Evolutionary conservation across 2,888 invertebrate genomes (phyloP).

Genomic region (Digitonthophagus gazella): DNA sequence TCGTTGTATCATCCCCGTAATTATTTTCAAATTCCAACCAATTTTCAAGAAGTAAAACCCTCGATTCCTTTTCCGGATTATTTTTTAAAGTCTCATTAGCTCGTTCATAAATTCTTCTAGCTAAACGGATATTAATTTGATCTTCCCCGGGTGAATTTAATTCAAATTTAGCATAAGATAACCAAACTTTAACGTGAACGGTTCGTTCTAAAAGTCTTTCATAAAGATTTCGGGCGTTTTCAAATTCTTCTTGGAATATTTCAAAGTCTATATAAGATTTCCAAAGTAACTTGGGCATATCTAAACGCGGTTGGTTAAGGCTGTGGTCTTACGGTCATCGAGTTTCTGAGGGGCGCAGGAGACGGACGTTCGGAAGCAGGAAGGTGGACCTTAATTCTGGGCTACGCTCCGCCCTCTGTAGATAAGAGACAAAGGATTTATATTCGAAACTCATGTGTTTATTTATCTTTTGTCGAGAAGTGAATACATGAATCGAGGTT

Average conservation of each 20-base stretch:
- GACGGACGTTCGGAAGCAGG: too few relatives aligned
- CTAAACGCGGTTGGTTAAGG: constrained; percentile 86
- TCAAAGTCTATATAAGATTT: constrained; percentile 99
- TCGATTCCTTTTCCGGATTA: constrained; percentile 82
- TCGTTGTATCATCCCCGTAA: constrained; percentile 70
- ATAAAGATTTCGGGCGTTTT: constrained; percentile 87
- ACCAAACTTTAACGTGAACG: constrained; percentile 97
- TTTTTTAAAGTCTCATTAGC: constrained; percentile 79
- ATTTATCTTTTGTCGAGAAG: too few relatives aligned
- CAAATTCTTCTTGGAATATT: constrained; percentile 86
- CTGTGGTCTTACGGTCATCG: too few relatives aligned
- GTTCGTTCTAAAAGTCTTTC: constrained; percentile 90
- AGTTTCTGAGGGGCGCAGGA: too few relatives aligned
- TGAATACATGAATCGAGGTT: too few relatives aligned
- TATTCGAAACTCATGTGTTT: too few relatives aligned
- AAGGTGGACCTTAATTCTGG: too few relatives aligned
- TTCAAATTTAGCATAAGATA: constrained; percentile 97
- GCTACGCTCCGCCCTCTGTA: too few relatives aligned
- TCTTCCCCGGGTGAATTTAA: constrained; percentile 61
- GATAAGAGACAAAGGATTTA: too few relatives aligned
- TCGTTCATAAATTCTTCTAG: constrained; percentile 82
- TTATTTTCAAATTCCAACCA: constrained; percentile 94
- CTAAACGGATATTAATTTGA: constrained; percentile 64
- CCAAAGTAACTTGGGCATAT: constrained; percentile 99
- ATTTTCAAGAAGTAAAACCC: constrained; percentile 89